Base-by-base conservation (phyloP, 2,797 vertebrate species). In the Brachymystax lenok region DNA sequence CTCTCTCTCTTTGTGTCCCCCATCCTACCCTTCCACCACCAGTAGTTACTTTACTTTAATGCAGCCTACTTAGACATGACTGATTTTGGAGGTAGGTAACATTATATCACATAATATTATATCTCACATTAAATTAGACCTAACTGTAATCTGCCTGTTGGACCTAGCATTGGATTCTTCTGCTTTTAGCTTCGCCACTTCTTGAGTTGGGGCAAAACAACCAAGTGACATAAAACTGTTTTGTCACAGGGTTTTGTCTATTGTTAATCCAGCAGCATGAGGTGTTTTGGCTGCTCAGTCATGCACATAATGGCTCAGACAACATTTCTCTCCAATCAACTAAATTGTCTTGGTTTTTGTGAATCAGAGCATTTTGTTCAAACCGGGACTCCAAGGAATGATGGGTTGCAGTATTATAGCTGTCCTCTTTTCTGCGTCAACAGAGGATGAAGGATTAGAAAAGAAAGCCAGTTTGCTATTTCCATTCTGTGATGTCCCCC, bases 201-300 rank as follows among this genome's bases (percentile, higher is more conserved):
- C 16, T 64, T 75, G 59, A 78, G 66, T 77, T 71, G 35, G 72
- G 69, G 64, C 71, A 52, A 52, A 77, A 59, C 74, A 72, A 70
- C 68, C 70, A 76, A 67, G 70, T 83, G 68, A 79, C 72, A 75
- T 76, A 72, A 77, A 81, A 71, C 74, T n/a, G 21, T 74, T 71
- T 70, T 79, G 76, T 77, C 78, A 80, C 75, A 77, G 71, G 72
- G 78, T 74, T 76, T 35, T 64, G 64, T 79, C 77, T 73, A 71
- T 81, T 81, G 79, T 84, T 79, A 69, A 73, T 69, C 61, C 71
- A 74, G 24, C 74, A 75, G 79, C 72, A 69, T 77, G 77, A 73
- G 82, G 51, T 81, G 68, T 76, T 74, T 69, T 61, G 24, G 66
- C 35, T 19, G 75, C 33, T 79, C 59, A 77, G 51, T 14, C 69